phyloP scores from a whole-genome alignment of 2,113 vertebrate genomes.

The Aix galericulata region DNA sequence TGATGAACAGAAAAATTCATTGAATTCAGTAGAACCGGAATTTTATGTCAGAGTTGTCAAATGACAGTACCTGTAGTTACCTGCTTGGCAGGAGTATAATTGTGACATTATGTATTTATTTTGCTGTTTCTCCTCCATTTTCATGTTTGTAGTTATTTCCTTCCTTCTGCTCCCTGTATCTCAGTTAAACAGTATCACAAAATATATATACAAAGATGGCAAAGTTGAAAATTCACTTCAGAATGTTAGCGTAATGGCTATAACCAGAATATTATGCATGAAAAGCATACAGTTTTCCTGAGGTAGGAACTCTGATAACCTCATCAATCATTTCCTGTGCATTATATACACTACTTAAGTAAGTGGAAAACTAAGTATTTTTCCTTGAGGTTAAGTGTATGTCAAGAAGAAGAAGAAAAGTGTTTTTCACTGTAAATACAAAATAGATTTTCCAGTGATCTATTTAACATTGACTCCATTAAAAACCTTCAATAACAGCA shows the following conservation, averaged over 20 bases:
- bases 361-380: conserved; percentile 50
- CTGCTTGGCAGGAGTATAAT: background rate
- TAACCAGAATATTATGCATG: conserved; percentile 17
- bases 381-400: conserved; percentile 47
- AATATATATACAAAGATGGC: background rate
- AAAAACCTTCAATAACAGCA: background rate
- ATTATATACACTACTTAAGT: conserved; percentile 25
- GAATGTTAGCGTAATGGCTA: background rate
- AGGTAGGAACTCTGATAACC: conserved; percentile 30
- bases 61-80: background rate
- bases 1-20: background rate
- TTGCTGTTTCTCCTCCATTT: background rate
- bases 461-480: conserved; percentile 56
- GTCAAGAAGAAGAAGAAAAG: conserved; percentile 50
- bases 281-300: conserved; percentile 3
- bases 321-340: conserved; percentile 40
- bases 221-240: conserved; percentile 4
- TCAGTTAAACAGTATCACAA: background rate
- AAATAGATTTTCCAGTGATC: conserved; percentile 43
- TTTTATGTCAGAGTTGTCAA: background rate
- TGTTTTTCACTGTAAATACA: conserved; percentile 41
- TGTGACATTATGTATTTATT: background rate
- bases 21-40: background rate
- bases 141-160: background rate
- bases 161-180: background rate